phyloP scores from a whole-genome alignment of 2,113 vertebrate species.

The Podocnemis expansa region DNA sequence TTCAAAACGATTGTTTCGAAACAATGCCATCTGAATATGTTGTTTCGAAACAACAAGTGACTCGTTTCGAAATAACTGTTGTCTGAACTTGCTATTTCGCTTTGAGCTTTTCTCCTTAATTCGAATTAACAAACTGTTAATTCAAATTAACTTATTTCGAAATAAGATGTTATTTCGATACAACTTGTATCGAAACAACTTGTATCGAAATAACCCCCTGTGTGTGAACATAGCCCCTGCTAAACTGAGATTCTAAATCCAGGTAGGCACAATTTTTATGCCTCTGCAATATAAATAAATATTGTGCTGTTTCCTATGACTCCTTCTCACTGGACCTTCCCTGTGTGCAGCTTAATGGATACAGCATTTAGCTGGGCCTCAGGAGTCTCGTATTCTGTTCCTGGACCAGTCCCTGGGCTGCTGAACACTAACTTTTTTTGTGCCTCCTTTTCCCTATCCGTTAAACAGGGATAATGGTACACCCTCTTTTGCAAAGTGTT shows the following conservation, averaged over 20 bases:
- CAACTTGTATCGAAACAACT: too few species aligned
- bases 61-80: too few species aligned
- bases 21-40: too few species aligned
- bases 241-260: background rate
- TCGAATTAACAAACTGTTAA: too few species aligned
- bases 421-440: background rate
- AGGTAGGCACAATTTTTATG: accelerated
- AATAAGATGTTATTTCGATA: too few species aligned
- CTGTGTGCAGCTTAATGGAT: background rate
- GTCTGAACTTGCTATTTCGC: too few species aligned
- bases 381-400: background rate
- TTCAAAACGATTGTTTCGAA: too few species aligned
- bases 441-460: background rate
- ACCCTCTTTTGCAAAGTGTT: background rate
- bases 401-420: background rate
- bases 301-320: background rate
- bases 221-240: too few species aligned
- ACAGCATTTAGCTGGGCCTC: background rate
- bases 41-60: too few species aligned
- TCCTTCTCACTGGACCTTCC: background rate
- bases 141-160: too few species aligned
- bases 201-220: too few species aligned
- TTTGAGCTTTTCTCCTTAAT: too few species aligned
- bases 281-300: background rate
- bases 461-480: background rate